phyloP scores from a whole-genome alignment of 2,888 invertebrate species.

The Papilio protenor region DNA sequence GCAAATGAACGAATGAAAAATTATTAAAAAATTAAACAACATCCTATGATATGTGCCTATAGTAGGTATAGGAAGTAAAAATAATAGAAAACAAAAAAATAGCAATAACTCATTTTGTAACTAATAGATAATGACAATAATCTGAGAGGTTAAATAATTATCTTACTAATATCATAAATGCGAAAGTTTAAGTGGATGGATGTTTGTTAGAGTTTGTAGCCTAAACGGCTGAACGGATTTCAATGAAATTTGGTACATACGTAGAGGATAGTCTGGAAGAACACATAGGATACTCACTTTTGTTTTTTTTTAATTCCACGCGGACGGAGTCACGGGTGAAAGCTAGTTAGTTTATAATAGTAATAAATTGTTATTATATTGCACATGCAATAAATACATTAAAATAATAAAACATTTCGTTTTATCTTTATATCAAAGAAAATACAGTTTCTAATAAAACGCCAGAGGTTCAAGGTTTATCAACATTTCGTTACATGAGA shows the following conservation, averaged over 20 bases:
- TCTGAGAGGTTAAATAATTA: not conserved
- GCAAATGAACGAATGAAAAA: not conserved
- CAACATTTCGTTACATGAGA: not conserved
- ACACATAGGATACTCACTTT: too few relatives aligned
- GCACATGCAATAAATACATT: not conserved
- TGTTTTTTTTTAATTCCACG: too few relatives aligned
- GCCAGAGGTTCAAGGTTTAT: not conserved
- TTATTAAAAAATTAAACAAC: not conserved
- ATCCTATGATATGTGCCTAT: too few relatives aligned
- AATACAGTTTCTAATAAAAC: not conserved
- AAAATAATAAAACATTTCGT: not conserved
- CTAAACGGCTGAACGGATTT: too few relatives aligned
- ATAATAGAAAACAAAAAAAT: not conserved
- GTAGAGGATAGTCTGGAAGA: too few relatives aligned
- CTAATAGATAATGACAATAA: not conserved
- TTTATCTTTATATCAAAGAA: not conserved
- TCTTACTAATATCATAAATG: too few relatives aligned
- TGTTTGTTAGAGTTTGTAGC: too few relatives aligned
- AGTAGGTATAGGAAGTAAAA: too few relatives aligned
- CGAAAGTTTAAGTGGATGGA: too few relatives aligned
- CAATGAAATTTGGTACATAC: too few relatives aligned
- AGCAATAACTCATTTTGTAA: not conserved
- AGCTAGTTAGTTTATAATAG: not conserved
- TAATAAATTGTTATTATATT: not conserved
- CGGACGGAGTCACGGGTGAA: too few relatives aligned